phyloP scores from a whole-genome alignment of 2,797 vertebrate genomes.

The Ctenopoma kingsleyae region DNA sequence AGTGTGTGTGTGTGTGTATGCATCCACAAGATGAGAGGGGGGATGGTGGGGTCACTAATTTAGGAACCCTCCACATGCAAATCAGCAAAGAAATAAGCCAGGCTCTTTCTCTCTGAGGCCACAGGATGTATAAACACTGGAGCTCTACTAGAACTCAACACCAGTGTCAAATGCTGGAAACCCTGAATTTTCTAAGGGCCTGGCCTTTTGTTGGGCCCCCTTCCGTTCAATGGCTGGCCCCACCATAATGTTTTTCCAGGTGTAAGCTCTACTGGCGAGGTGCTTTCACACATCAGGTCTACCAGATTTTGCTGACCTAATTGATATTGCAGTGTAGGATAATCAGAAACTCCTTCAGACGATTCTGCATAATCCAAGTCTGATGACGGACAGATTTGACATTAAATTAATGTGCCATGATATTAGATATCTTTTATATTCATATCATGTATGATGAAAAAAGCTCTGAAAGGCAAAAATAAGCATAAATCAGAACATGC shows the following conservation, averaged over 20 bases:
- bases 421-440: constrained; percentile 14
- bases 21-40: not conserved
- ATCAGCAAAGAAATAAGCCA: constrained; percentile 54
- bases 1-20: constrained; percentile 40
- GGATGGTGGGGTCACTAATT: constrained; percentile 39
- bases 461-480: constrained; percentile 25
- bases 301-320: constrained; percentile 7
- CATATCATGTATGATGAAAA: constrained; percentile 23
- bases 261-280: constrained; percentile 47
- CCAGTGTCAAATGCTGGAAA: constrained; percentile 55
- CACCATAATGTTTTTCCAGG: constrained; percentile 57
- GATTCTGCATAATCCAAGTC: not conserved
- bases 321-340: not conserved
- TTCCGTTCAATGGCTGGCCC: constrained; percentile 31
- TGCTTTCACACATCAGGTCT: constrained; percentile 3
- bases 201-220: constrained; percentile 48
- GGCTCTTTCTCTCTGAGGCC: constrained; percentile 24
- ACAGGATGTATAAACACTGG: constrained; percentile 45
- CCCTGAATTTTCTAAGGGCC: constrained; percentile 31
- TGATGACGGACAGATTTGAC: constrained; percentile 15
- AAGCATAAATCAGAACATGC: constrained; percentile 26
- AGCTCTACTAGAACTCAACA: constrained; percentile 61
- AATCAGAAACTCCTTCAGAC: not conserved
- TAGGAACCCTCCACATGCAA: constrained; percentile 72
- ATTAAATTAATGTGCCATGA: constrained; percentile 2